phyloP scores from a whole-genome alignment of 92 coral and sea anemone genomes.

The Micromussa lordhowensis region DNA sequence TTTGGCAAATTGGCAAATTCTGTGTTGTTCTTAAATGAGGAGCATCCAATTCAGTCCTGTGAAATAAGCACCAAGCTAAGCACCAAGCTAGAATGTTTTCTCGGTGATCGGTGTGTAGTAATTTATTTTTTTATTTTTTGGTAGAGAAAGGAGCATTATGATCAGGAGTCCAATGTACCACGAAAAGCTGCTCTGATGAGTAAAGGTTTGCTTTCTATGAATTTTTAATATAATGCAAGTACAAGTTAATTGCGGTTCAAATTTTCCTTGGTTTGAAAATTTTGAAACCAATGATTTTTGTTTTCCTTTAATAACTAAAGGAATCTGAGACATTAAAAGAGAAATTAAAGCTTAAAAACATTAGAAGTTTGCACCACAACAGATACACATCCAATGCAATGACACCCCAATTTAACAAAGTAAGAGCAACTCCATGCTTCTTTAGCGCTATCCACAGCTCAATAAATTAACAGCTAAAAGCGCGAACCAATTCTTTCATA shows the following conservation, averaged over 20 bases:
- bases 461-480: too few relatives aligned
- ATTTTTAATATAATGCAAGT: too few relatives aligned
- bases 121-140: background rate
- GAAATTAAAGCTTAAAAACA: background rate
- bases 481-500: too few relatives aligned
- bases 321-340: background rate
- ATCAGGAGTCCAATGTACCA: background rate
- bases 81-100: background rate
- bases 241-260: background rate
- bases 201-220: background rate
- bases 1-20: background rate
- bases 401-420: too few relatives aligned
- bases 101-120: conserved; percentile 6
- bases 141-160: background rate
- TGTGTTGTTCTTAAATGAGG: conserved; percentile 5
- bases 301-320: background rate
- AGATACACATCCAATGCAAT: too few relatives aligned
- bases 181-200: background rate
- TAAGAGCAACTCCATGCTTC: too few relatives aligned
- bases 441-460: too few relatives aligned
- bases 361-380: too few relatives aligned
- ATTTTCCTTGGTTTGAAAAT: too few relatives aligned
- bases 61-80: conserved; percentile 7
- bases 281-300: background rate
- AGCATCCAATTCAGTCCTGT: conserved; percentile 6